phyloP scores from a whole-genome alignment of 1,140 invertebrate species.

The Zaprionus gabonicus region DNA sequence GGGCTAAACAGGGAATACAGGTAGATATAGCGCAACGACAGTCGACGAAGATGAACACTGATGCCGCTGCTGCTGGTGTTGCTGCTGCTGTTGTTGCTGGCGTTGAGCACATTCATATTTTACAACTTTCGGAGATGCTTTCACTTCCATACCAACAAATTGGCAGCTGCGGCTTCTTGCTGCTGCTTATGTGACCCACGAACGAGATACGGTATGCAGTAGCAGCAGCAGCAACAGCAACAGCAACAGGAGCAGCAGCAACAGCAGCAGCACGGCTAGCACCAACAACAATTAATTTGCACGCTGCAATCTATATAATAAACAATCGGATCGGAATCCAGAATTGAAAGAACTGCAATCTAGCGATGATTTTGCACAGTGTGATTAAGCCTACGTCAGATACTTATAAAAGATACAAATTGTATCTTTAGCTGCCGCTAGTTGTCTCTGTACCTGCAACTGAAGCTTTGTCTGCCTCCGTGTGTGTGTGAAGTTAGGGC shows the following conservation, averaged over 20 bases:
- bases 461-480: neutral
- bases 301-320: neutral
- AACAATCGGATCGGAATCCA: neutral
- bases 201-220: neutral
- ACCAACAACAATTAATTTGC: neutral
- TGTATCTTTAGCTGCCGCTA: constrained; percentile 2
- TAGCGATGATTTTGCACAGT: constrained; percentile 33
- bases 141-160: constrained; percentile 73
- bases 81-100: constrained; percentile 30
- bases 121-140: constrained; percentile 78
- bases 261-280: constrained; percentile 5
- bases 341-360: constrained; percentile 36
- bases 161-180: constrained; percentile 48
- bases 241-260: neutral
- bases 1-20: too few species aligned
- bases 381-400: neutral
- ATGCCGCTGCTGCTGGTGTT: constrained; percentile 22
- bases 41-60: constrained; percentile 7
- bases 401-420: constrained; percentile 17
- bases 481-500: constrained; percentile 6
- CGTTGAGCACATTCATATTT: constrained; percentile 61
- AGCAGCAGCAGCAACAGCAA: constrained; percentile 14
- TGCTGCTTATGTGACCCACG: constrained; percentile 18
- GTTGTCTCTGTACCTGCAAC: neutral
- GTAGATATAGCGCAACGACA: neutral